Evolutionary conservation across 2,113 vertebrate genomes (phyloP).

Genomic region (Saccopteryx bilineata): DNA sequence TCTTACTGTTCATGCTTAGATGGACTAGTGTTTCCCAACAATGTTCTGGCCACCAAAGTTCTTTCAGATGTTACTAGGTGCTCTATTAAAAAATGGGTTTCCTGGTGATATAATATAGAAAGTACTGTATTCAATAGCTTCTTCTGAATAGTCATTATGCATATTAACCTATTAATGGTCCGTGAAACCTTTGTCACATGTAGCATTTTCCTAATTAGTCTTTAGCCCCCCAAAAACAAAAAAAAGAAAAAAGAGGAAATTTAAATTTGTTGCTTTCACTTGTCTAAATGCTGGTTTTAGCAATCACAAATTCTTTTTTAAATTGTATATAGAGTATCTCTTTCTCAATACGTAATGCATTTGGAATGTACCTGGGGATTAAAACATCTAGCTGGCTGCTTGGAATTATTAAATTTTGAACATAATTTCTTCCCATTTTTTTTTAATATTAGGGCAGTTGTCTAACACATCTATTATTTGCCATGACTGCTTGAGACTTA

Average conservation of each 20-base stretch:
- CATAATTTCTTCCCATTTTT: not conserved
- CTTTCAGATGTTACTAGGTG: not conserved
- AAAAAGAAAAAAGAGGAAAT: not conserved
- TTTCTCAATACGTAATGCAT: not conserved
- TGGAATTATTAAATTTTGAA: not conserved
- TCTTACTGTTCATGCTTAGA: not conserved
- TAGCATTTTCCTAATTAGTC: constrained; percentile 18
- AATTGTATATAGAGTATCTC: not conserved
- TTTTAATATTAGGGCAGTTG: not conserved
- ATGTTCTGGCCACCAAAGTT: not conserved
- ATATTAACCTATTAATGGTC: not conserved
- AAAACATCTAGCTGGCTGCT: not conserved
- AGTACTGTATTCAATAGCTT: not conserved
- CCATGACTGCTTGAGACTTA: not conserved
- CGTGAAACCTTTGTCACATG: not conserved
- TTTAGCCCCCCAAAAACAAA: not conserved
- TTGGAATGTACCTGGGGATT: not conserved
- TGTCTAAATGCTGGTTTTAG: constrained; percentile 38
- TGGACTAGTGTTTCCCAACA: not conserved
- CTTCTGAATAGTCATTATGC: not conserved
- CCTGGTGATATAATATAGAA: not conserved
- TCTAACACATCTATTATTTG: not conserved
- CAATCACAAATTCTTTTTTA: constrained; percentile 27
- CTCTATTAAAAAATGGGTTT: not conserved
- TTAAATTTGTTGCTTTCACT: not conserved